Evolutionary conservation across 2,113 vertebrate genomes (phyloP).

Genomic region (Bubo blakistoni): DNA sequence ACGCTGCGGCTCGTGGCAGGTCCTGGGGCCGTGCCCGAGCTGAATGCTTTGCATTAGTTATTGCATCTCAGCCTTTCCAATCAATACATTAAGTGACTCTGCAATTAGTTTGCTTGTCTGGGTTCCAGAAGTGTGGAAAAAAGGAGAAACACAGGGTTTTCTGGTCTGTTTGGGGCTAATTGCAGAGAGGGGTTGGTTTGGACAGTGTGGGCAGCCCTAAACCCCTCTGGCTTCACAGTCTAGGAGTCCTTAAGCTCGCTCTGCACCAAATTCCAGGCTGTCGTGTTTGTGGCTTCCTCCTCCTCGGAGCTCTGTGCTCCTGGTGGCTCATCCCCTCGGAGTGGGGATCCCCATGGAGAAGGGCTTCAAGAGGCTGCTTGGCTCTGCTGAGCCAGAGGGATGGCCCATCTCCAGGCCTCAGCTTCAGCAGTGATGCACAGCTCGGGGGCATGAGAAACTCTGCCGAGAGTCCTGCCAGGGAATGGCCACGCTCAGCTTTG

Average conservation of each 20-base stretch:
- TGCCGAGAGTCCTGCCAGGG: neutral
- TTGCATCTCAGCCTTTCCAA: neutral
- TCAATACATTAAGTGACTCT: neutral
- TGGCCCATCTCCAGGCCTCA: neutral
- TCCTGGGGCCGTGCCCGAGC: neutral
- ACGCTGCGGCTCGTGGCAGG: neutral
- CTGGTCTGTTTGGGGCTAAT: neutral
- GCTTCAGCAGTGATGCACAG: rapidly evolving
- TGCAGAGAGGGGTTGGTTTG: neutral
- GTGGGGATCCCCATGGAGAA: neutral
- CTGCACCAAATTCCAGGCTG: neutral
- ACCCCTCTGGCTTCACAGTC: neutral
- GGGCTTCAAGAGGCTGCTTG: neutral
- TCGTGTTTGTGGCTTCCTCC: rapidly evolving
- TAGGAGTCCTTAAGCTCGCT: rapidly evolving
- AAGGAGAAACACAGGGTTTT: rapidly evolving
- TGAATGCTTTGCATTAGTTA: neutral
- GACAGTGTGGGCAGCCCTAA: rapidly evolving
- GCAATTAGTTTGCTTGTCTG: neutral
- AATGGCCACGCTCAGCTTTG: neutral
- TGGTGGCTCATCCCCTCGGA: neutral
- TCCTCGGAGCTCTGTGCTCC: rapidly evolving
- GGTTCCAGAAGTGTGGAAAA: neutral
- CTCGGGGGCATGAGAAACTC: rapidly evolving
- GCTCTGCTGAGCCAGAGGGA: rapidly evolving